Base-by-base conservation (phyloP, 2,888 invertebrate species). In the Protodeltote pygarga region DNA sequence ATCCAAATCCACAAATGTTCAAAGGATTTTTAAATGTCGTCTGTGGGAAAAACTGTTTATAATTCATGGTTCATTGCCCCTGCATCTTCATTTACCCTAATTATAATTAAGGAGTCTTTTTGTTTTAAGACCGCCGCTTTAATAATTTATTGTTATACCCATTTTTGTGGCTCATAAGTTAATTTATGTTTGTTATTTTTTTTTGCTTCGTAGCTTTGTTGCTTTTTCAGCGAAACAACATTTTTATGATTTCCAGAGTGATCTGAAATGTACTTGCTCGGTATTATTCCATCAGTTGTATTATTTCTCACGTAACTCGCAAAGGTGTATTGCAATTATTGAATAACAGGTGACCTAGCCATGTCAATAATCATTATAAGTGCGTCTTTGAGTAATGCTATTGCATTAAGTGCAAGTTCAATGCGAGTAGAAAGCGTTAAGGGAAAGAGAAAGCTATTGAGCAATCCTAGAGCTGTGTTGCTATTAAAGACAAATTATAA, bases 401-500 rank as follows among this genome's bases (percentile, higher is more conserved):
- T 10, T 17, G 14, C 23, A 25, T 25, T 25, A 6, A 16, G 9
- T 50, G 23, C 5, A 20, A 31, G 21, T n/a, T 16, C 20, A 15
- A 11, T 29, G 9, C 5, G 8, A 8, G 6, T 25, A 52, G 53
- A 54, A 60, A 60, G 39, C 32, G 35, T 45, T 11, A 28, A 39
- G 27, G n/a, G 27, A 28, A 39, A 46, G 21, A 8, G 31, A 51
- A 42, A 51, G 19, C 15, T 35, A 27, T 9, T 10, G 5, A 27
- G 24, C 23, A 24, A 31, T 39, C 14, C 15, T 34, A 13, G 10
- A 31, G 23, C 23, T 42, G 3, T 34, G 24, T 25, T n/a, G n/a
- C n/a, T n/a, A n/a, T n/a, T n/a, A n/a, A n/a, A n/a, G n/a, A n/a
- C n/a, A n/a, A n/a, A n/a, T n/a, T n/a, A n/a, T n/a, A n/a, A n/a